Evolutionary conservation across 2,113 vertebrate genomes (phyloP).

Genomic region (Hoplias malabaricus): DNA sequence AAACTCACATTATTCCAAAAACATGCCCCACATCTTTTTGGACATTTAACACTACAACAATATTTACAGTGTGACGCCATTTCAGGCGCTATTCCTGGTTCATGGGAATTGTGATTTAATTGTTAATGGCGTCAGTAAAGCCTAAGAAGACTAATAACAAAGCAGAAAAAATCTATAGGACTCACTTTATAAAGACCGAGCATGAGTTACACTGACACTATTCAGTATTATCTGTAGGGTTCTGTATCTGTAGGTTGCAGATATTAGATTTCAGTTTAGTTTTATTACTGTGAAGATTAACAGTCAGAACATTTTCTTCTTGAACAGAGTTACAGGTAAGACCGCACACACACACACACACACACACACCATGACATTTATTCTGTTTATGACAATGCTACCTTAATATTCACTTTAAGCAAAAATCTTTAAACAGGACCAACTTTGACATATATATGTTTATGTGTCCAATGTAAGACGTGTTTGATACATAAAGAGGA

Average conservation of each 20-base stretch:
- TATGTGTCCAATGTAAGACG: no score
- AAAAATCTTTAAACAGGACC: no score
- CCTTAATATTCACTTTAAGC: no score
- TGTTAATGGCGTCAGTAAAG: slow-evolving; percentile 75
- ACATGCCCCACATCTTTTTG: neutral
- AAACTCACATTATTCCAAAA: slow-evolving; percentile 6
- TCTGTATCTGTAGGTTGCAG: neutral
- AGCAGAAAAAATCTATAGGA: slow-evolving; percentile 50
- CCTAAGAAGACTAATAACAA: no score
- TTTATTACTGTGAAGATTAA: neutral
- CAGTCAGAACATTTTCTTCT: neutral
- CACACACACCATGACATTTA: no score
- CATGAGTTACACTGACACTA: neutral
- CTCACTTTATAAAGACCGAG: neutral
- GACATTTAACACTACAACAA: neutral
- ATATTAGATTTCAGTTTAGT: neutral
- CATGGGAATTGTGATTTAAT: slow-evolving; percentile 60
- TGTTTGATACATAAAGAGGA: no score
- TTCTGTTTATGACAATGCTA: no score
- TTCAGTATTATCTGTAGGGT: neutral
- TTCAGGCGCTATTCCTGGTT: neutral
- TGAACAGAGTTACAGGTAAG: neutral
- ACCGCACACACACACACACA: neutral
- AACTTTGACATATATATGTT: no score
- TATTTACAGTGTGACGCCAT: neutral